Base-by-base conservation (phyloP, 2,113 vertebrate species). In the Pelvicachromis taeniatus region DNA sequence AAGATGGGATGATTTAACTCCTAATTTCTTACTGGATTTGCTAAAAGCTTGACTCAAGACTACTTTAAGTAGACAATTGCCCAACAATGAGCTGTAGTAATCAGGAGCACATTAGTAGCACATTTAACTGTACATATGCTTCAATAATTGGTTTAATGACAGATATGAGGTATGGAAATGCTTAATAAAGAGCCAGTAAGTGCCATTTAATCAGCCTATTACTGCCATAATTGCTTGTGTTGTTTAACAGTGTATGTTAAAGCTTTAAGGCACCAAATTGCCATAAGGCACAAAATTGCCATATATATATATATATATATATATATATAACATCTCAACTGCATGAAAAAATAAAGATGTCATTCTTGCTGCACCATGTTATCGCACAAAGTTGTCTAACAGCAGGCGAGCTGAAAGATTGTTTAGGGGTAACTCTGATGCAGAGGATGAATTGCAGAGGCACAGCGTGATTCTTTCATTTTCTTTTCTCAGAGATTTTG, bases 401-500 rank as follows among this genome's bases (percentile, higher is more conserved):
- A 89, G 88, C 82, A 29, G 87, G 87, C 9, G 16, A 85, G 79
- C 84, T 70, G 82, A 83, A 73, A 56, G 75, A 88, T 89, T 91
- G 86, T 91, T 90, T 78, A 40, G 65, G 78, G 54, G 54, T 61
- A 73, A 80, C 48, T 80, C 86, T 78, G 83, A 86, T 56, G 83
- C 83, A 50, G 87, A 75, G 50, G 89, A 92, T 90, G 83, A 89
- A 80, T 65, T 84, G 88, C 88, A 84, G 73, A 85, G 88, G 65
- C 91, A 53, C 91, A 85, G 88, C 55, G 65, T 80, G 91, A 82
- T 42, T 89, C 91, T 87, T 89, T 89, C 75, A 83, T 73, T 92
- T 88, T 90, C 87, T 86, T 89, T 85, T 88, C 87, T 81, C 68
- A 4, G 80, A 87, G 86, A 85, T 88, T 94, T 91, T 79, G 85